phyloP scores from a whole-genome alignment of 2,113 vertebrate species.

The Falco punctatus region DNA sequence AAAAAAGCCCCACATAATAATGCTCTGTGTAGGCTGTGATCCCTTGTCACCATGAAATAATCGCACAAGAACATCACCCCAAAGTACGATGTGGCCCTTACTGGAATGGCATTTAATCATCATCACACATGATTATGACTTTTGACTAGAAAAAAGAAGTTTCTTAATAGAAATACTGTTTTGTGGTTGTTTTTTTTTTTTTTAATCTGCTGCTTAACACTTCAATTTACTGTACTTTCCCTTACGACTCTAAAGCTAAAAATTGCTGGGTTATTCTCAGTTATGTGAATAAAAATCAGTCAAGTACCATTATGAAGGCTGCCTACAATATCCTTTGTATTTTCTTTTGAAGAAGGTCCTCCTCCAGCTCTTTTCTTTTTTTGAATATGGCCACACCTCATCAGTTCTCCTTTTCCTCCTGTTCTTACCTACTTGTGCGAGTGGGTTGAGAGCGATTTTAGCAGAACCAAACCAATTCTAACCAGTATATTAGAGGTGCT shows the following conservation, averaged over 20 bases:
- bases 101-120: not conserved
- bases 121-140: not conserved
- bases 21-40: not conserved
- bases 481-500: fast-evolving
- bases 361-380: not conserved
- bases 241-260: not conserved
- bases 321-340: conserved; percentile 7
- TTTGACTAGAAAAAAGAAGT: not conserved
- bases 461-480: not conserved
- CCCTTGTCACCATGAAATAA: not conserved
- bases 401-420: not conserved
- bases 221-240: not conserved
- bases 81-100: not conserved
- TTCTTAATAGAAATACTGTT: not conserved
- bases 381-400: not conserved
- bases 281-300: conserved; percentile 39
- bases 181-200: not conserved
- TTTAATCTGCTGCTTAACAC: not conserved
- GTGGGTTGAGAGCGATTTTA: not conserved
- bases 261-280: conserved; percentile 27
- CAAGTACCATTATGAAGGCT: conserved; percentile 10
- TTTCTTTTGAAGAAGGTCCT: conserved; percentile 16
- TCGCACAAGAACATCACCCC: not conserved
- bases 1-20: not conserved
- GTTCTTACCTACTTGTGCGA: not conserved